These are phyloP conservation scores for Ovibos moschatus DNA, from an alignment of 2,113 vertebrate species.

Conservation along the genomic window DNA sequence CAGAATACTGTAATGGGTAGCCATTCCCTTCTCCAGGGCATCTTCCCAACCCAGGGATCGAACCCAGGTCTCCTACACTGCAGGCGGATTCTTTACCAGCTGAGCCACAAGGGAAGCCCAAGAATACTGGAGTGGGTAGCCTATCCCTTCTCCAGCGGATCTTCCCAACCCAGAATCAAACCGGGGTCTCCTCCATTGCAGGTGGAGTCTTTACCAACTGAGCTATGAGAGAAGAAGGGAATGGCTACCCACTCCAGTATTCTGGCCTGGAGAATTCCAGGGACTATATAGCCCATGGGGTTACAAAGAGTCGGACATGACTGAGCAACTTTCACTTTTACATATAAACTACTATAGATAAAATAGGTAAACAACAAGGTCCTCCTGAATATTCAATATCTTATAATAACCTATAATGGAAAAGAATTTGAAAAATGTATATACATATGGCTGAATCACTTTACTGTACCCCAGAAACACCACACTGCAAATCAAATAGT, in stretches of 20 bases:
- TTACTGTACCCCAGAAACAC: not conserved
- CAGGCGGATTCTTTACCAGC: not conserved
- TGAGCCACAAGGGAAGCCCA: not conserved
- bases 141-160: not conserved
- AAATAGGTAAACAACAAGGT: not conserved
- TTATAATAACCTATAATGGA: not conserved
- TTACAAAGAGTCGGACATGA: not conserved
- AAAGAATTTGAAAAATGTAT: not conserved
- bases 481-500: not conserved
- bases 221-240: not conserved
- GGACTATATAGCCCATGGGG: not conserved
- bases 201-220: not conserved
- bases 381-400: not conserved
- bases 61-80: not conserved
- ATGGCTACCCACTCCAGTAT: not conserved
- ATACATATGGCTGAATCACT: not conserved
- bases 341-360: not conserved
- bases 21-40: not conserved
- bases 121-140: not conserved
- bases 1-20: not conserved
- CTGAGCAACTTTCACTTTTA: not conserved
- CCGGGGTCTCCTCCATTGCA: not conserved
- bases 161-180: not conserved
- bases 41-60: not conserved
- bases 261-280: not conserved